Percentiles rank a stretch among this genome's conserved stretches.
phyloP scores from a whole-genome alignment of 2,888 invertebrate species.

The Gibbula magus region DNA sequence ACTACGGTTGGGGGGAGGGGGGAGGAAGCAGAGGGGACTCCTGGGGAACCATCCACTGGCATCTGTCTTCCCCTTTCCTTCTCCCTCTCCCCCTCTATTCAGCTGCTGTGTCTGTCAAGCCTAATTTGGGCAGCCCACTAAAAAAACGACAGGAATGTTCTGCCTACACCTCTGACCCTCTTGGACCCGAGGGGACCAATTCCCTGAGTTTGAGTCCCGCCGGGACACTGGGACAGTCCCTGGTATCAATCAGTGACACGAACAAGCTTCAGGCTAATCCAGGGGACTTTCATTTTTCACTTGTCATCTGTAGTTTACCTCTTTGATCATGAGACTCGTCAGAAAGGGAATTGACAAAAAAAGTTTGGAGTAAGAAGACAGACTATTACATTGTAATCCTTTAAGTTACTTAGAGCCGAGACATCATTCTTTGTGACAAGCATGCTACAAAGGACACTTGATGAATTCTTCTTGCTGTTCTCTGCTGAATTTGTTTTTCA shows the following conservation, averaged over 20 bases:
- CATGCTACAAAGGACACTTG: not conserved
- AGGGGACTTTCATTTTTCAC: not conserved
- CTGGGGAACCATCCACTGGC: not conserved
- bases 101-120: conserved; percentile 21
- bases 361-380: too few relatives aligned
- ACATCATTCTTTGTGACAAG: conserved; percentile 15
- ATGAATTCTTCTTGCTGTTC: not conserved
- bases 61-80: not conserved
- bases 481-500: too few relatives aligned
- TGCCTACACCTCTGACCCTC: not conserved
- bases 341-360: too few relatives aligned
- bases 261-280: not conserved
- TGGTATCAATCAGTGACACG: conserved; percentile 3
- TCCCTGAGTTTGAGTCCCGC: not conserved
- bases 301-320: not conserved
- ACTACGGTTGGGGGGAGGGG: not conserved
- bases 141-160: conserved; percentile 14
- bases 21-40: not conserved
- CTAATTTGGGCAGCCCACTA: conserved; percentile 9
- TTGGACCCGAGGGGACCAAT: not conserved
- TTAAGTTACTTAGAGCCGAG: not conserved
- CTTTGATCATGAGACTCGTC: too few relatives aligned
- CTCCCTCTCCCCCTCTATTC: not conserved
- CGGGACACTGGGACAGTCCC: not conserved
- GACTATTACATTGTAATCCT: too few relatives aligned